A percentile compares a stretch with the other conserved stretches of the same genome.
phyloP scores from a whole-genome alignment of 2,888 invertebrate species.

The Hydropsyche betteni region DNA sequence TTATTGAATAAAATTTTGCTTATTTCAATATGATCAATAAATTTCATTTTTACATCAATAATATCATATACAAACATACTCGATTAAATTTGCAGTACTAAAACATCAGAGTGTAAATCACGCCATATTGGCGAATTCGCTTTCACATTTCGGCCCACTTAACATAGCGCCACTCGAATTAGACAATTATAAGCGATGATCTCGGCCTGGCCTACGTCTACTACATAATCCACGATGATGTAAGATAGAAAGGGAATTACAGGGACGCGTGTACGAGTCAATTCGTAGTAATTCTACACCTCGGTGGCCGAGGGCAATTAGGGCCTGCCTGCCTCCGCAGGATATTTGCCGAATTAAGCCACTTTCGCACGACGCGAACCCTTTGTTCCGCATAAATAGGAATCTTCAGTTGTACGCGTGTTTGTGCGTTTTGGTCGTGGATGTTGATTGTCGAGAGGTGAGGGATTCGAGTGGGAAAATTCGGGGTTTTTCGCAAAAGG shows the following conservation, averaged over 20 bases:
- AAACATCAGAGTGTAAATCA: no score
- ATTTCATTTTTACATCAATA: no score
- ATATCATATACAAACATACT: no score
- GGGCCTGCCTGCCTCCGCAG: conserved; percentile 22
- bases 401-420: neutral
- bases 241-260: conserved; percentile 25
- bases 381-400: conserved; percentile 36
- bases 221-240: conserved; percentile 20
- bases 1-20: no score
- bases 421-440: neutral
- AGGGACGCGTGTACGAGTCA: conserved; percentile 17
- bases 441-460: neutral
- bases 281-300: conserved; percentile 43
- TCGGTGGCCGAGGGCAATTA: conserved; percentile 43
- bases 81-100: no score
- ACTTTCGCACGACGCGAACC: conserved; percentile 39
- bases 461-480: neutral
- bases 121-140: neutral
- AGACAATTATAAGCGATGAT: conserved; percentile 29
- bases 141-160: neutral
- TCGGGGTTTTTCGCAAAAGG: no score
- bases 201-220: neutral
- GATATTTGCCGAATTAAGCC: conserved; percentile 41
- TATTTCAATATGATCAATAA: no score
- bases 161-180: neutral